Evolutionary conservation across 2,797 vertebrate species (phyloP).

Genomic region (Eidolon dupreanum): DNA sequence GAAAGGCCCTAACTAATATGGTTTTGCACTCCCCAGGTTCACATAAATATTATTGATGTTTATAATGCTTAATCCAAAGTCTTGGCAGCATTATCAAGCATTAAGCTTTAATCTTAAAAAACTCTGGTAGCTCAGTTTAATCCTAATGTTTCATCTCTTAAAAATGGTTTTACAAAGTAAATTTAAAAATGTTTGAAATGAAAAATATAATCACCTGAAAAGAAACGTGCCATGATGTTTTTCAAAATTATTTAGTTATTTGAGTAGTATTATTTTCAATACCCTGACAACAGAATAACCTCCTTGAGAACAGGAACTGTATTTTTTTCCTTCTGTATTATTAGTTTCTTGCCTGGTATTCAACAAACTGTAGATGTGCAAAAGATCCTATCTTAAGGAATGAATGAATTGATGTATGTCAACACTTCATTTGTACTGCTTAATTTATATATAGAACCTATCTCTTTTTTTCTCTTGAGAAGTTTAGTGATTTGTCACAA

Average conservation of each 20-base stretch:
- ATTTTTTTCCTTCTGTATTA: not conserved
- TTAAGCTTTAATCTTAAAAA: slow-evolving; percentile 50
- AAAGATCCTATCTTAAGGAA: not conserved
- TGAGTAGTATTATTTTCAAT: not conserved
- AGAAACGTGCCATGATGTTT: not conserved
- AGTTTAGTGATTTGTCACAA: slow-evolving; percentile 10
- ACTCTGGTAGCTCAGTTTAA: slow-evolving; percentile 24
- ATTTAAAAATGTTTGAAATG: slow-evolving; percentile 9
- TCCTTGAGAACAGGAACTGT: not conserved
- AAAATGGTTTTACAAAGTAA: slow-evolving; percentile 46
- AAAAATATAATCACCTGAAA: not conserved
- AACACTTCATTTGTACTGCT: not conserved
- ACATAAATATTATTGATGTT: slow-evolving; percentile 51
- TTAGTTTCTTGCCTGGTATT: not conserved
- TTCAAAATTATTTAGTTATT: slow-evolving; percentile 27
- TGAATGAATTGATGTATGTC: not conserved
- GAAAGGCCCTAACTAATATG: not conserved
- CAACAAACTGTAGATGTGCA: not conserved
- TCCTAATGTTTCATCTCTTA: slow-evolving; percentile 11
- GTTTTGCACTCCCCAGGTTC: not conserved
- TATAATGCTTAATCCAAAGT: slow-evolving; percentile 28
- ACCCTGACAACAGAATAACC: not conserved
- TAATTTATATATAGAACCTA: not conserved
- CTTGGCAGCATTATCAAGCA: slow-evolving; percentile 13
- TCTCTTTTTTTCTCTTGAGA: not conserved